phyloP scores from a whole-genome alignment of 1,140 invertebrate genomes.

The Cydia fagiglandana region DNA sequence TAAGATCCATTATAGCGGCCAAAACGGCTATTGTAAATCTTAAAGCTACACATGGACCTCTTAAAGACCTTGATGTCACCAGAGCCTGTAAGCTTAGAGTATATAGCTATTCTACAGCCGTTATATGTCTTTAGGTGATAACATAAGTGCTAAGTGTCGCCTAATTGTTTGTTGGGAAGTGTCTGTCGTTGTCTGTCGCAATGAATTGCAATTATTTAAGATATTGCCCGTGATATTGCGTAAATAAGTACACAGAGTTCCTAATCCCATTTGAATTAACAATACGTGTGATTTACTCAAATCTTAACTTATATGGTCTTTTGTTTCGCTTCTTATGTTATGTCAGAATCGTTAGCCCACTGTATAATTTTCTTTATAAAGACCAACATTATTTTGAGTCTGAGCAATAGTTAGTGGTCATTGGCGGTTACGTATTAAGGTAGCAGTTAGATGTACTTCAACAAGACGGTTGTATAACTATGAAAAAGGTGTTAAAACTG shows the following conservation, averaged over 20 bases:
- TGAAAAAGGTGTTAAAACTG: too few species aligned
- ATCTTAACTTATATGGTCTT: constrained; percentile 6
- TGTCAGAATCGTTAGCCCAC: not conserved
- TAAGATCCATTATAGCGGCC: too few species aligned
- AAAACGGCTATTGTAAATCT: too few species aligned
- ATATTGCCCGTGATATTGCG: not conserved
- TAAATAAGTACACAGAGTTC: not conserved
- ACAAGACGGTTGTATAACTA: too few species aligned
- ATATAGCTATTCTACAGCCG: too few species aligned
- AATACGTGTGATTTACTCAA: constrained; percentile 17
- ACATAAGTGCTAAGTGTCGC: too few species aligned
- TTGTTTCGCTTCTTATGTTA: not conserved
- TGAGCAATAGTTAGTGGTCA: not conserved
- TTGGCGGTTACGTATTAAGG: not conserved
- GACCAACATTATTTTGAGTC: not conserved
- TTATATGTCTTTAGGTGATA: too few species aligned
- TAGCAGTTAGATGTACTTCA: not conserved
- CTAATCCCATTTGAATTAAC: constrained; percentile 6
- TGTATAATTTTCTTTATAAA: constrained; percentile 20
- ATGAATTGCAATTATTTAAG: constrained; percentile 3
- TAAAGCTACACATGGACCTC: too few species aligned
- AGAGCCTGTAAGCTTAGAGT: too few species aligned
- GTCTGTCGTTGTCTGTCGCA: not conserved
- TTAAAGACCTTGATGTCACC: too few species aligned
- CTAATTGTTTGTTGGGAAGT: too few species aligned